These are phyloP conservation scores for Drosophila pseudoananassae DNA, from an alignment of 1,140 invertebrate species.

Conservation along the genomic window DNA sequence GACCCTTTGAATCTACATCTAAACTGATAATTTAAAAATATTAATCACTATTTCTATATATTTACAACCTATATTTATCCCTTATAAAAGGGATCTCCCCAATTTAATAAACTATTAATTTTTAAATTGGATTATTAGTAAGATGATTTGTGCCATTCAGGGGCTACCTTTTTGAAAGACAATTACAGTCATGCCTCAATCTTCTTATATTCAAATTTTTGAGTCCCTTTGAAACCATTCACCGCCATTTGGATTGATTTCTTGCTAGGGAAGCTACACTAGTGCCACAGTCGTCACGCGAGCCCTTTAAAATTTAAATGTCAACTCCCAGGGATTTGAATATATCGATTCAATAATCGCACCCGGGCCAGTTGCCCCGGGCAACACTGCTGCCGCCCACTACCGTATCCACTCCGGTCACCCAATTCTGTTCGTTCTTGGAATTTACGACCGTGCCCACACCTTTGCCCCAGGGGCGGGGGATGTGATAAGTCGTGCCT, in stretches of 20 bases:
- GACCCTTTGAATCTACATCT: not conserved
- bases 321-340: slow-evolving; percentile 37
- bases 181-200: slow-evolving; percentile 14
- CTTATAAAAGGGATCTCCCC: not conserved
- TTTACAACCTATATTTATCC: no score
- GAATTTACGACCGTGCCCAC: slow-evolving; percentile 42
- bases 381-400: slow-evolving; percentile 14
- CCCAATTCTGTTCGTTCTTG: slow-evolving; percentile 14
- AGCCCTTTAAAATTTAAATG: slow-evolving; percentile 43
- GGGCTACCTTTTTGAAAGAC: not conserved
- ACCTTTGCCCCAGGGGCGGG: slow-evolving; percentile 19
- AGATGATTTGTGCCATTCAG: no score
- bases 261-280: slow-evolving; percentile 15
- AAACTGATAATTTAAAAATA: not conserved
- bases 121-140: slow-evolving; percentile 13
- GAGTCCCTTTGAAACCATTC: slow-evolving; percentile 14
- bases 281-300: slow-evolving; percentile 34
- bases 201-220: not conserved
- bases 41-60: no score
- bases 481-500: slow-evolving; percentile 41
- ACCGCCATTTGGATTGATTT: slow-evolving; percentile 20
- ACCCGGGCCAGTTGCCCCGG: slow-evolving; percentile 34
- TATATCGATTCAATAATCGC: slow-evolving; percentile 71
- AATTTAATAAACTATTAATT: slow-evolving; percentile 1
- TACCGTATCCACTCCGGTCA: not conserved